Percentiles rank a stretch among this genome's conserved stretches.
Conservation (phyloP, 2,888 invertebrate genomes). For the Amphipoea lucens region DNA sequence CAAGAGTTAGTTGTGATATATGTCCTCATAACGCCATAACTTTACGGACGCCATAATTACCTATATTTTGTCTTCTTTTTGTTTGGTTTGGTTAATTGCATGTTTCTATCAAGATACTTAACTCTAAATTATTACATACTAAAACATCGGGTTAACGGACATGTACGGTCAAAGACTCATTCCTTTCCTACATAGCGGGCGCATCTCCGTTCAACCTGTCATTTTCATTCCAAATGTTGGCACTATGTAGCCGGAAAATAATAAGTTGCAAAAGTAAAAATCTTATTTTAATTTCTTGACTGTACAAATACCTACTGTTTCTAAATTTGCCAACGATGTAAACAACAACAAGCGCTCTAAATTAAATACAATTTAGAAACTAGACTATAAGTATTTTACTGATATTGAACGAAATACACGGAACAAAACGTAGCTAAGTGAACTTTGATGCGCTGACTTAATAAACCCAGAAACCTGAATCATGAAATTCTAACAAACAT, state of each 20-base stretch:
- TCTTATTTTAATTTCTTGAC: not conserved
- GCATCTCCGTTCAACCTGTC: not conserved
- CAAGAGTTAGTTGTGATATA: slow-evolving; percentile 34
- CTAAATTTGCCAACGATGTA: too few relatives aligned
- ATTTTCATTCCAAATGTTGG: not conserved
- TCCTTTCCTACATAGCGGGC: too few relatives aligned
- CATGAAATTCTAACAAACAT: slow-evolving; percentile 24
- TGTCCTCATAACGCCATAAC: slow-evolving; percentile 15
- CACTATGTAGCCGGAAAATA: not conserved
- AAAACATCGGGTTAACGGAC: not conserved
- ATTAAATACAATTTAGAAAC: too few relatives aligned
- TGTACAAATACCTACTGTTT: not conserved
- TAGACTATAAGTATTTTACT: not conserved
- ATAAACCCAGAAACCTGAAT: slow-evolving; percentile 5
- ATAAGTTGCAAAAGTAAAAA: not conserved
- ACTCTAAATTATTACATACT: not conserved
- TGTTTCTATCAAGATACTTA: not conserved
- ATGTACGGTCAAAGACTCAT: not conserved
- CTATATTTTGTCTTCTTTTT: not conserved
- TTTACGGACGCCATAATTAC: not conserved
- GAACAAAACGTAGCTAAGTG: not conserved
- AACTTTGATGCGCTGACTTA: slow-evolving; percentile 1
- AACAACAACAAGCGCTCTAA: too few relatives aligned
- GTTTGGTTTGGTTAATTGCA: not conserved
- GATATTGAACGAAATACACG: not conserved